Percentiles rank a stretch among this genome's conserved stretches.
phyloP scores from a whole-genome alignment of 1,140 invertebrate genomes.

The Drosophila equinoxialis region DNA sequence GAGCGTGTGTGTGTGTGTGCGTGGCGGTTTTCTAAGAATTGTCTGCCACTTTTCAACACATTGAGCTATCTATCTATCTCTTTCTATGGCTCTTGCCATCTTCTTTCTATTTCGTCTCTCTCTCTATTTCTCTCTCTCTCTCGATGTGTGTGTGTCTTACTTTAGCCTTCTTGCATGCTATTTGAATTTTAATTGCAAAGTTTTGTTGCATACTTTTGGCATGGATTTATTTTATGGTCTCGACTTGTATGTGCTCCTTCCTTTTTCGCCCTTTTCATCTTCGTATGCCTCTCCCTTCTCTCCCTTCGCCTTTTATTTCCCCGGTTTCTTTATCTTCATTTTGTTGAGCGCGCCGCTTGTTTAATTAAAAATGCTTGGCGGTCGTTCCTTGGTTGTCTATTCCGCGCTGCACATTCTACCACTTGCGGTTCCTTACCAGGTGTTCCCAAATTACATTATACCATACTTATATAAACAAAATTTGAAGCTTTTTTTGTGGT shows the following conservation, averaged over 20 bases:
- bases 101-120: not conserved
- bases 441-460: constrained; percentile 14
- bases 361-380: constrained; percentile 76
- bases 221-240: constrained; percentile 72
- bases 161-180: constrained; percentile 63
- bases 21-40: constrained; percentile 75
- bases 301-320: not conserved
- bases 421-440: constrained; percentile 15
- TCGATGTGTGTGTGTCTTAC: not conserved
- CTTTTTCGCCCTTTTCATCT: constrained; percentile 24
- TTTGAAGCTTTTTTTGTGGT: not conserved
- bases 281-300: constrained; percentile 10
- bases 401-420: constrained; percentile 20
- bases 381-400: constrained; percentile 29
- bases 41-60: constrained; percentile 68
- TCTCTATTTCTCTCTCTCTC: not conserved
- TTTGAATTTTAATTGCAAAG: constrained; percentile 82
- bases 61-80: constrained; percentile 54
- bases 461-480: not conserved
- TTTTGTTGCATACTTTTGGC: constrained; percentile 75
- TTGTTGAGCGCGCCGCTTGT: constrained; percentile 30
- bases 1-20: constrained; percentile 27
- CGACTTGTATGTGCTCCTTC: constrained; percentile 33
- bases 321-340: constrained; percentile 24
- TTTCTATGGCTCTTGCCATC: not conserved